Evolutionary conservation across 2,113 vertebrate genomes (phyloP), one percentile per base, ranked within the genome.

Genomic region (Aegotheles bennettii): DNA sequence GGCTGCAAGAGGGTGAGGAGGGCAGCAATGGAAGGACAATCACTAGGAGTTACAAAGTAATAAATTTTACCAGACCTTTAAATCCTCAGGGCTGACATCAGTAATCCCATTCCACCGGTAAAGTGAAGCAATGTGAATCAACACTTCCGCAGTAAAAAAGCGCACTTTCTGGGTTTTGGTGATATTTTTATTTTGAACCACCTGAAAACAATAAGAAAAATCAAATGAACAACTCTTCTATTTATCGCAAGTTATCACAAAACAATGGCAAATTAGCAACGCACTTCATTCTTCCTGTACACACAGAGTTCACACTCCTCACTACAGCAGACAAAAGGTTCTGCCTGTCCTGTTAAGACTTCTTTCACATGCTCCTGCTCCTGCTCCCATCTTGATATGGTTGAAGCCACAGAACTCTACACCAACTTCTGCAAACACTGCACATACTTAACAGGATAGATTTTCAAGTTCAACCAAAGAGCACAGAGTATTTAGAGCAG

Each of bases 91-190:
- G 63, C 86, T 96, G 68, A 98, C 98, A 68, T 99, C 99, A 9
- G 96, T 97, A 68, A 99, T 98, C n/a, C 99, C 99, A 25, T 98
- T 99, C 99, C 99, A 99, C 54, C 91, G 97, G 91, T 99, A 99
- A 40, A 99, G 97, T 3, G 99, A 98, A 2, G 99, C 98, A 3
- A 99, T 97, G 78, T 98, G 98, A 94, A 97, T 97, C 90, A 99
- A 84, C 11, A 99, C 36, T 16, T 98, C 97, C 2, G 98, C 97
- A 2, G 98, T 98, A 80, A 99, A 99, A 94, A 99, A 99, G 6
- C 98, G 99, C 31, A 99, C 98, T 84, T 99, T 99, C 98, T 99
- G 99, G 1, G 99, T 99, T 96, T 99, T 99, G 54, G 96, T 99
- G 69, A 99, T 91, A 7, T 71, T 98, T 93, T 98, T 99, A 95